phyloP scores from a whole-genome alignment of 2,113 vertebrate genomes.

The Chloroceryle aenea region DNA sequence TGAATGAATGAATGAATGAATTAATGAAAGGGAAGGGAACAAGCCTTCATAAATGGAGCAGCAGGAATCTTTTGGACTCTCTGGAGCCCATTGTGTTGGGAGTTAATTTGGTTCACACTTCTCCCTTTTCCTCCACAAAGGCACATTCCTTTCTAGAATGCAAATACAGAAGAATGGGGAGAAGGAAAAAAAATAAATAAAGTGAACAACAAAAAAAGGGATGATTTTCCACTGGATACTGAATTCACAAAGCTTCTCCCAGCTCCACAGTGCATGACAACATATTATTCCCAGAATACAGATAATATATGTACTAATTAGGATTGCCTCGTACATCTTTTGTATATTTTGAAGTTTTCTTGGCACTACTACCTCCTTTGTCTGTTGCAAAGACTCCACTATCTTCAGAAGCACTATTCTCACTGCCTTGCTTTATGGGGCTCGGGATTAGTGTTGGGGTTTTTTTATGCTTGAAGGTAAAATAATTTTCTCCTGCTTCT shows the following conservation, averaged over 20 bases:
- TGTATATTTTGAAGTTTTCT: not conserved
- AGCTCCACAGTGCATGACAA: not conserved
- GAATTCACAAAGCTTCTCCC: not conserved
- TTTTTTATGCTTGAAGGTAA: not conserved
- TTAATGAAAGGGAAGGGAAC: not conserved
- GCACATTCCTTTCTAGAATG: not conserved
- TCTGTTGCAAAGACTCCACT: not conserved
- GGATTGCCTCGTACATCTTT: not conserved
- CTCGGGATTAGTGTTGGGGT: accelerated
- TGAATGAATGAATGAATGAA: not conserved
- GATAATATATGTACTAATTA: not conserved
- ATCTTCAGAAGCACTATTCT: not conserved
- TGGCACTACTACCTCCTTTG: not conserved
- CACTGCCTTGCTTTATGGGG: not conserved
- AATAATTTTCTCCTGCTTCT: not conserved
- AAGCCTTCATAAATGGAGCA: not conserved
- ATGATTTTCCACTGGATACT: not conserved
- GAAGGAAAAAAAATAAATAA: not conserved
- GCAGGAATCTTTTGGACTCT: not conserved
- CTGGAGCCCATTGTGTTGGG: not conserved
- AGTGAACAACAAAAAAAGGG: not conserved
- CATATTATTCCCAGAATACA: not conserved
- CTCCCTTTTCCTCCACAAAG: not conserved
- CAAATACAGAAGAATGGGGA: not conserved
- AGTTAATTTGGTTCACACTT: not conserved